Evolutionary conservation across 2,888 invertebrate species (phyloP).

Genomic region (Epirrhoe alternata): DNA sequence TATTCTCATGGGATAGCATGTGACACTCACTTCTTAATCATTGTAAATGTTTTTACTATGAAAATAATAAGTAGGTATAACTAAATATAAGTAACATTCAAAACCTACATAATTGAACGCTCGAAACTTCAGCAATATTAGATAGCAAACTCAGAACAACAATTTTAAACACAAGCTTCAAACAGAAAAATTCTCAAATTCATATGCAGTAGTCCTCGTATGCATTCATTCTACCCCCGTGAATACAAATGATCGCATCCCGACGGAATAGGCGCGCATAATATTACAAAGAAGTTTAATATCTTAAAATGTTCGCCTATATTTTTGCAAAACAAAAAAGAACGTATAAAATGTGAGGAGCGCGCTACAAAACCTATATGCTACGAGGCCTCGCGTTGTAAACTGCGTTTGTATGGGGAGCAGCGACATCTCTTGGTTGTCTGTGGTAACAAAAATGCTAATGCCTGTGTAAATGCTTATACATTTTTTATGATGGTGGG

Average conservation of each 20-base stretch:
- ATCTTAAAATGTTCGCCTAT: slow-evolving; percentile 60
- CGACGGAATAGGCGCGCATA: slow-evolving; percentile 59
- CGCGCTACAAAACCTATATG: neutral
- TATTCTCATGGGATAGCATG: too few relatives aligned
- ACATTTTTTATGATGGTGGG: too few relatives aligned
- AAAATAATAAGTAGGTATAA: too few relatives aligned
- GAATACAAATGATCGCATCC: slow-evolving; percentile 71
- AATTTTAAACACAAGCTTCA: slow-evolving; percentile 12
- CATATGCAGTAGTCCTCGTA: slow-evolving; percentile 60
- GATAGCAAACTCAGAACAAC: neutral
- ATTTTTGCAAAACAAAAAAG: slow-evolving; percentile 38
- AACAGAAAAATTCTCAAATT: slow-evolving; percentile 48
- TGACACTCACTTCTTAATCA: too few relatives aligned
- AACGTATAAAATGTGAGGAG: neutral
- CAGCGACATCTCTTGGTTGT: too few relatives aligned
- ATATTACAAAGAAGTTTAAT: slow-evolving; percentile 67
- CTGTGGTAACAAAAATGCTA: too few relatives aligned
- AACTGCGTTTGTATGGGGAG: too few relatives aligned
- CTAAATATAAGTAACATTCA: too few relatives aligned
- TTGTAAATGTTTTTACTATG: too few relatives aligned
- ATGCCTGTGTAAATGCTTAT: too few relatives aligned
- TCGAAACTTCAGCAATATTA: neutral
- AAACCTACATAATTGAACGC: too few relatives aligned
- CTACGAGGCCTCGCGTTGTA: too few relatives aligned
- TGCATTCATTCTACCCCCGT: slow-evolving; percentile 65